Evolutionary conservation across 2,888 invertebrate genomes (phyloP), one percentile per base, ranked within the genome.

Genomic region (Siphlonurus alternatus): DNA sequence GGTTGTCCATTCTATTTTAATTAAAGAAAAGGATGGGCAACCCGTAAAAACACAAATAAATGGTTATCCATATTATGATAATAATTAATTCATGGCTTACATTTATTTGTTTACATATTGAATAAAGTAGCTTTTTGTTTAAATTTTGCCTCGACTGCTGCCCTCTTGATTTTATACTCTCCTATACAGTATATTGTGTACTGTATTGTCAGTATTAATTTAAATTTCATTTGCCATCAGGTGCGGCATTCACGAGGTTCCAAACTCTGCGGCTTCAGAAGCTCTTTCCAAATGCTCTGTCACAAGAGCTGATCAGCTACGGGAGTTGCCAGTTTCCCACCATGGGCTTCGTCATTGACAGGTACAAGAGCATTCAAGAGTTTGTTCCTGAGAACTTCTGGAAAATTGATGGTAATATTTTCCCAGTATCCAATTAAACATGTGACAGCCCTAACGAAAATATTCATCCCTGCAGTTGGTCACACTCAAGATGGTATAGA

Each of bases 291-390:
- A 77, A 77, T 53, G 83, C 82, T 69, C 78, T 92, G 62, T 81
- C 85, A 0, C 83, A 90, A 64, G 87, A 88, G 73, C 74, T 97
- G 1, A 88, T 99, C 61, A 98, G 97, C 75, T 99, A 99, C 75
- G 99, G 99, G 1, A 95, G 94, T 65, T 99, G 99, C 73, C 99
- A 99, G 76, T 98, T 99, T 75, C 99, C 99, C 2, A 99, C 99
- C 0, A 79, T 99, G n/a, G 99, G 99, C 1, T 99, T 99, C 81
- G 97, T 99, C n/a, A 98, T 96, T 0, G 96, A 99, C 75, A 82
- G 99, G 63, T 98, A 90, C 74, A 86, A 93, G 73, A 92, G 93
- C 38, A 87, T 94, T 61, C 88, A 94, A 74, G 85, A 84, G 67
- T 99, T 99, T 76, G 83, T 95, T 7, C 79, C 92, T 0, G 97